Conservation (phyloP, 2,113 vertebrate species). For the Pachyramphus minor region DNA sequence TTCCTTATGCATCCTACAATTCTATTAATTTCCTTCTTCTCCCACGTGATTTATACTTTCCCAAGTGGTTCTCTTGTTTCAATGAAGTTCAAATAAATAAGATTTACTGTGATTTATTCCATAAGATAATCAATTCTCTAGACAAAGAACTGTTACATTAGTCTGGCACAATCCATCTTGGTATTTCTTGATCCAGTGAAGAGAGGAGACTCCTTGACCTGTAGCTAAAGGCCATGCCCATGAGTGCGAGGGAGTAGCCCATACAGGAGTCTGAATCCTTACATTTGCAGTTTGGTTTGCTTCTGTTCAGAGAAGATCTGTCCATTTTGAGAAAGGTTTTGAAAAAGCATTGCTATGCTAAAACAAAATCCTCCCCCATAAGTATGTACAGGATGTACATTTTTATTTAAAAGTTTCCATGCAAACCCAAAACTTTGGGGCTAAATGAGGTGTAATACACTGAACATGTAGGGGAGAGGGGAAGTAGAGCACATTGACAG, state of each 20-base stretch:
- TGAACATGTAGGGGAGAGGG: neutral
- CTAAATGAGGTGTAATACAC: neutral
- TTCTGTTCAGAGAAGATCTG: neutral
- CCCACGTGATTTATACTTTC: neutral
- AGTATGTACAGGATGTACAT: neutral
- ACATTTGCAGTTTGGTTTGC: neutral
- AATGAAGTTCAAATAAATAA: neutral
- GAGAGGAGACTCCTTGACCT: neutral
- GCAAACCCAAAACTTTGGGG: neutral
- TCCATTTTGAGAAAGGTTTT: neutral
- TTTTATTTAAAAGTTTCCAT: neutral
- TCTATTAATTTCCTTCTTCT: neutral
- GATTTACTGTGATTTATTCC: neutral
- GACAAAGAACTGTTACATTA: neutral
- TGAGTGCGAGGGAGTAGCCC: neutral
- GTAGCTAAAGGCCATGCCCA: neutral
- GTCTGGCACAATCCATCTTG: neutral
- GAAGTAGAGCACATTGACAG: accelerated
- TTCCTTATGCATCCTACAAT: neutral
- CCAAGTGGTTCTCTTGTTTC: neutral
- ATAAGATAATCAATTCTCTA: neutral
- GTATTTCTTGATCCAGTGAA: neutral
- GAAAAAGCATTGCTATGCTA: neutral
- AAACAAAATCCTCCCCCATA: neutral
- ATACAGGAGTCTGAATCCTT: neutral